Conservation (phyloP, 2,113 vertebrate species). For the Apaloderma vittatum region DNA sequence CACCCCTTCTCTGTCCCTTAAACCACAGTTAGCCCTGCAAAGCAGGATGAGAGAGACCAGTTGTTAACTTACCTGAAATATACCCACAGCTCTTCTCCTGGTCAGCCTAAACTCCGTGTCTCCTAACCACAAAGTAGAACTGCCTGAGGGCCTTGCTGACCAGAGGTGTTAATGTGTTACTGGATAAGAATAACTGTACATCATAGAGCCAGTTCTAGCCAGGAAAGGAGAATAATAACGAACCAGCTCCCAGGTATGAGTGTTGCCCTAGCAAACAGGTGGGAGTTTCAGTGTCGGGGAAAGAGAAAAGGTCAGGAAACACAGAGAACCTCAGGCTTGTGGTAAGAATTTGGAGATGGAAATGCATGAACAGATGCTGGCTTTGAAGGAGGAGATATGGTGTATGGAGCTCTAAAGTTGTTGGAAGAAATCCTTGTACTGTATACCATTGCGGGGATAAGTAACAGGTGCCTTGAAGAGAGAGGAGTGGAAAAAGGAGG, state of each 20-base stretch:
- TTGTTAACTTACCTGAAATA: background rate
- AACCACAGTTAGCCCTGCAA: background rate
- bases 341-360: background rate
- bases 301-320: background rate
- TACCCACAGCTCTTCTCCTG: background rate
- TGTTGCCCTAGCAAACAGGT: background rate
- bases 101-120: background rate
- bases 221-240: background rate
- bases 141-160: background rate
- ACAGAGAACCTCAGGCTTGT: no score
- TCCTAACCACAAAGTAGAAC: background rate
- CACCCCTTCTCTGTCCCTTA: background rate
- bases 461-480: background rate
- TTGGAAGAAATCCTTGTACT: background rate
- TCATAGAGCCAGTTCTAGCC: background rate
- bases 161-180: background rate
- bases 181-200: background rate
- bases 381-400: background rate
- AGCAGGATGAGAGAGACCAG: background rate
- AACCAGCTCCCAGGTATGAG: background rate
- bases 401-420: background rate
- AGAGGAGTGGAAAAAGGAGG: background rate
- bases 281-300: background rate
- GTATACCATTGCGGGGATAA: background rate
- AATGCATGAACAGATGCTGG: background rate